phyloP scores from a whole-genome alignment of 2,888 invertebrate species.

The Elysia crispata region DNA sequence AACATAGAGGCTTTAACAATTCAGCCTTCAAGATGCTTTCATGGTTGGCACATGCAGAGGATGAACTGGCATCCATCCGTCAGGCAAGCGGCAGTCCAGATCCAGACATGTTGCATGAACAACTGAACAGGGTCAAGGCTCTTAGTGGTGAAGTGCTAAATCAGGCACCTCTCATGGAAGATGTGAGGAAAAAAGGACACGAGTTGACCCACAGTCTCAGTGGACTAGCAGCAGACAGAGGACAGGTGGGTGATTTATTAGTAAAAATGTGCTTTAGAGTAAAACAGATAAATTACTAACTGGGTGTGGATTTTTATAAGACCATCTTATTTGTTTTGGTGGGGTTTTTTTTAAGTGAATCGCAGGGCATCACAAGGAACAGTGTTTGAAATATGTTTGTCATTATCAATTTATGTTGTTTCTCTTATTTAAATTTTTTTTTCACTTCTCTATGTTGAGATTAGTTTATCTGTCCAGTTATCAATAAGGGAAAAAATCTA shows the following conservation, averaged over 20 bases:
- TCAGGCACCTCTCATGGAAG: constrained; percentile 90
- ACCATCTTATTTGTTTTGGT: too few relatives aligned
- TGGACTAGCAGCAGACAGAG: constrained; percentile 86
- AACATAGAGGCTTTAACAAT: constrained; percentile 97
- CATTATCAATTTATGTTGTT: too few relatives aligned
- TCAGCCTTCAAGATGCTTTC: constrained; percentile 93
- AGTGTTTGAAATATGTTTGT: too few relatives aligned
- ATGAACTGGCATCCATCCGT: constrained; percentile 77
- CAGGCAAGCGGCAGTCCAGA: constrained; percentile 67
- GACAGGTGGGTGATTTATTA: constrained; percentile 82
- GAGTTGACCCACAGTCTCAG: constrained; percentile 81
- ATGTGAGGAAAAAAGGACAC: constrained; percentile 83
- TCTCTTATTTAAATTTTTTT: too few relatives aligned
- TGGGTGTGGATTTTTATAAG: too few relatives aligned
- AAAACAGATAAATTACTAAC: too few relatives aligned
- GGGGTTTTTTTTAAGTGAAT: too few relatives aligned
- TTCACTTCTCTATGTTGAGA: too few relatives aligned
- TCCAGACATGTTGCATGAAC: constrained; percentile 81
- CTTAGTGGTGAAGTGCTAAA: constrained; percentile 91
- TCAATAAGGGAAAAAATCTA: too few relatives aligned
- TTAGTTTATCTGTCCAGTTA: too few relatives aligned
- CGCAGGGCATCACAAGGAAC: too few relatives aligned
- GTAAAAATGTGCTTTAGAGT: neutral
- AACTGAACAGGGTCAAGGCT: constrained; percentile 88
- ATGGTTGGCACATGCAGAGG: constrained; percentile 93